Base-by-base conservation (phyloP, 2,888 invertebrate genomes). In the Alsophila aescularia region DNA sequence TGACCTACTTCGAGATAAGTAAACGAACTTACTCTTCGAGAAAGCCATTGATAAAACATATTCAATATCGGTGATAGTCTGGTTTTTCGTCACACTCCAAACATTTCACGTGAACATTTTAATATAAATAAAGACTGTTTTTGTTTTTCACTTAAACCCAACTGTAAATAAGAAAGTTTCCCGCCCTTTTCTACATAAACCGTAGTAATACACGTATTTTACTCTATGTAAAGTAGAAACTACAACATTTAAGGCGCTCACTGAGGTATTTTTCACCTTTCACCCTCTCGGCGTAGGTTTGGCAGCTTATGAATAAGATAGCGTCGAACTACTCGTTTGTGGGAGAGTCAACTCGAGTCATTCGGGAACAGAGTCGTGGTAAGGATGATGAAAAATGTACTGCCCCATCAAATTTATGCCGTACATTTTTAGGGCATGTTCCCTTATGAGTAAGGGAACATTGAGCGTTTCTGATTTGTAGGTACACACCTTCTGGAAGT, bases 301-400 rank as follows among this genome's bases (percentile, higher is more conserved):
- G 47, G 43, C 53, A 58, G 52, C 63, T 71, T 69, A 72, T 73
- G 74, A 73, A 73, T 73, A 73, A 66, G 65, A 67, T 71, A 68
- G 62, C 67, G 57, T 60, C 58, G 60, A 64, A 65, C 70, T 60
- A 62, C 60, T 62, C 60, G 66, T 66, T 66, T 57, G 64, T 56
- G 64, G 60, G 51, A 64, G 60, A 60, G 56, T 67, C 62, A 58
- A 62, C 60, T 60, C 52, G 50, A 70, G 62, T 66, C 67, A 65
- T 68, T 61, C 58, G 51, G 32, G 60, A 31, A 40, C 58, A 62
- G 62, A 29, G 52, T 3, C 6, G 61, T 12, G 56, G 13, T 34
- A 12, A 60, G 62, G 47, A 31, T 24, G 42, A 9, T 14, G 42
- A 4, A 2, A n/a, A 29, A 29, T 24, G 8, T 7, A 24, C 4